phyloP scores from a whole-genome alignment of 2,888 invertebrate species.

The Noctua janthe region DNA sequence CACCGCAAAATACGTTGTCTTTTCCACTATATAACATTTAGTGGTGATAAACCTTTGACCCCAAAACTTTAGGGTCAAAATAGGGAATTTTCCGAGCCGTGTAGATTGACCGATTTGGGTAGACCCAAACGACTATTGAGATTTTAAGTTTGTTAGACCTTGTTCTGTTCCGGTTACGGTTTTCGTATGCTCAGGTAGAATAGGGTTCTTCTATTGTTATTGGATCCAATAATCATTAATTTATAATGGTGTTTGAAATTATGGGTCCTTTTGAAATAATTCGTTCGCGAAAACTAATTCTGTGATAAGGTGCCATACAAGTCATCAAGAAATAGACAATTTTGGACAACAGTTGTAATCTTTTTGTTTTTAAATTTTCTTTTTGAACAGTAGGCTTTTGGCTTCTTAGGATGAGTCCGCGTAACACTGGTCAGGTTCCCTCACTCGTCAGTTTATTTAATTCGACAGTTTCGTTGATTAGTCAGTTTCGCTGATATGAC shows the following conservation, averaged over 20 bases:
- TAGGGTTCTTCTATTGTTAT: background rate
- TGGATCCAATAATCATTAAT: background rate
- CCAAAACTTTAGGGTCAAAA: constrained; percentile 55
- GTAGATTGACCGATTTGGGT: constrained; percentile 37
- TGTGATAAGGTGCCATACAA: background rate
- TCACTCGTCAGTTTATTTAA: no score
- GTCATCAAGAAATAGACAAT: background rate
- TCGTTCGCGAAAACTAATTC: background rate
- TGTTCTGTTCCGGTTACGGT: constrained; percentile 27
- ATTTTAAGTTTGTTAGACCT: constrained; percentile 48
- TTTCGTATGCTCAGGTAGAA: constrained; percentile 41
- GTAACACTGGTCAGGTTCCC: no score
- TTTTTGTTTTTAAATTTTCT: background rate
- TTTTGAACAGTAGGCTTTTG: background rate
- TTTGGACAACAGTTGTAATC: background rate
- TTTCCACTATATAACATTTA: constrained; percentile 34
- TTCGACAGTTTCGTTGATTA: no score
- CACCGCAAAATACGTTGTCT: constrained; percentile 22
- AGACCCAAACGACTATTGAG: constrained; percentile 46
- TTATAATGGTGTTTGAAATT: background rate
- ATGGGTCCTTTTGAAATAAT: background rate
- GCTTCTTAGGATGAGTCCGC: background rate
- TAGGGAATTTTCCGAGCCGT: constrained; percentile 29
- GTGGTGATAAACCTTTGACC: constrained; percentile 44
- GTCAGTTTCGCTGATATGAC: no score